Percentiles rank a stretch among this genome's conserved stretches.
Conservation (phyloP, 2,888 invertebrate species). For the Drosophila paracracens region DNA sequence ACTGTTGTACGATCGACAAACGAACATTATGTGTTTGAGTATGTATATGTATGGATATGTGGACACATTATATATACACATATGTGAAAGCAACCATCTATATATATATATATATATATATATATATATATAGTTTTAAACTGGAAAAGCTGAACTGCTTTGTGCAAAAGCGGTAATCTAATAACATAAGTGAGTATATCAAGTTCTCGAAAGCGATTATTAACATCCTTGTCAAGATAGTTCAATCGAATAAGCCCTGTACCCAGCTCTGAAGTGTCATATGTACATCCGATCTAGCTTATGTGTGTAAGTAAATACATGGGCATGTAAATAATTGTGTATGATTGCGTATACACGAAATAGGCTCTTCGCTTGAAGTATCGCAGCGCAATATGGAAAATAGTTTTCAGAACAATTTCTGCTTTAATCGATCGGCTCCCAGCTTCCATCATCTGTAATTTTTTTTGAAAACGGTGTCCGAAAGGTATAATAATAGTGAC, state of each 20-base stretch:
- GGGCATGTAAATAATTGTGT: neutral
- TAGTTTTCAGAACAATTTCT: neutral
- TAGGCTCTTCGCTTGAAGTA: neutral
- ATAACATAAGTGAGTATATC: neutral
- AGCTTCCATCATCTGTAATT: neutral
- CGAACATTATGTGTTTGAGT: neutral
- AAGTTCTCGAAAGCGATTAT: slow-evolving; percentile 1
- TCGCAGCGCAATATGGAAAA: neutral
- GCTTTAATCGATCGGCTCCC: neutral
- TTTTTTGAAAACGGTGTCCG: neutral
- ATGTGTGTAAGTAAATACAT: neutral
- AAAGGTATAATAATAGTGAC: neutral
- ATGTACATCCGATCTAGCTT: neutral
- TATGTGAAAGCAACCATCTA: neutral
- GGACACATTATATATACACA: neutral
- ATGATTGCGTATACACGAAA: neutral
- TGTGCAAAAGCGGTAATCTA: neutral
- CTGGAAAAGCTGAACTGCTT: neutral
- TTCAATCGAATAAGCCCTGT: neutral
- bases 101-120: neutral
- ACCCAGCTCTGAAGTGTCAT: neutral
- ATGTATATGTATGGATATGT: neutral
- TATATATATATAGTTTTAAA: neutral
- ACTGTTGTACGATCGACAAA: slow-evolving; percentile 4
- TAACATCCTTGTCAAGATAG: neutral